Evolutionary conservation across 53 echinoderm and acorn worm genomes (phyloP), one percentile per base, ranked within the genome.

Genomic region (Antedon mediterranea): DNA sequence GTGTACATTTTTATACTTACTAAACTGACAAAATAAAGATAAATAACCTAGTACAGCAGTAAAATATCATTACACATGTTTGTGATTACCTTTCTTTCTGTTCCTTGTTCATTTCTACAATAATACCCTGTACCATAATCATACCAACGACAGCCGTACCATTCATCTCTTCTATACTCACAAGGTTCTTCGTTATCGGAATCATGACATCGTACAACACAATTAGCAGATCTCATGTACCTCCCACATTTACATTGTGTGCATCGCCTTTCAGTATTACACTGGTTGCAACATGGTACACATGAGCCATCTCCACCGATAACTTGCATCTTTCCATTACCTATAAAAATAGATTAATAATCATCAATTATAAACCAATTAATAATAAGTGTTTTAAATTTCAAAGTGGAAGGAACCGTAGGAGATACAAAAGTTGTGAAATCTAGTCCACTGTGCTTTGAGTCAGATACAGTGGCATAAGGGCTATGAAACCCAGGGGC

Each of bases 301-400:
- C 90, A 90, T 27, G 88, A 85, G 28, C 83, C 88, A 72, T 90
- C 83, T 20, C 93, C 93, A n/a, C 93, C 93, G 29, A 86, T 79
- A 7, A 80, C 43, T 3, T 82, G 27, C 14, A 93, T 77, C 30
- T 34, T 83, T n/a, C 93, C 93, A 71, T 86, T 87, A 28, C 93
- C 93, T 93, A 78, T 0, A 82, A 32, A 74, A 32, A 76, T 37
- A 20, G 42, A 20, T 15, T 13, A 8, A n/a, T n/a, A n/a, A n/a
- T n/a, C n/a, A n/a, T n/a, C n/a, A n/a, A n/a, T n/a, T n/a, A n/a
- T n/a, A n/a, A n/a, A n/a, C n/a, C n/a, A n/a, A n/a, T n/a, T n/a
- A n/a, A n/a, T n/a, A n/a, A n/a, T n/a, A n/a, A n/a, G n/a, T n/a
- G n/a, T n/a, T n/a, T n/a, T n/a, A n/a, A n/a, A n/a, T n/a, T n/a